Percentiles rank a stretch among this genome's conserved stretches.
phyloP scores from a whole-genome alignment of 2,113 vertebrate genomes.

The Gymnarchus niloticus region DNA sequence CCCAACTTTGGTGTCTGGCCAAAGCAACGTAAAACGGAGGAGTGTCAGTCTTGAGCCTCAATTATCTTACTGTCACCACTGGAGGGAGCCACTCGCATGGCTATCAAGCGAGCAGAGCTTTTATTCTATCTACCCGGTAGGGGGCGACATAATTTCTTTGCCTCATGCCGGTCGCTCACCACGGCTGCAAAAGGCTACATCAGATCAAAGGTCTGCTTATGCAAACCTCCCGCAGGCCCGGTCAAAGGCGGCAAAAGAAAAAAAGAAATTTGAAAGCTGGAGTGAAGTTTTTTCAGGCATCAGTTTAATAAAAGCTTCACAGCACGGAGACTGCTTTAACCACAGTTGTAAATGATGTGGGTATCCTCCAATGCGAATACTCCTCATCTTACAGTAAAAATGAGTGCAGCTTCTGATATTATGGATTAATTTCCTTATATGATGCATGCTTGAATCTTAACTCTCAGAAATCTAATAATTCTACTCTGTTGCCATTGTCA shows the following conservation, averaged over 20 bases:
- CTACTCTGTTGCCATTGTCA: no score
- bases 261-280: not conserved
- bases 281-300: not conserved
- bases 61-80: not conserved
- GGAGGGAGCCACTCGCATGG: slow-evolving; percentile 10
- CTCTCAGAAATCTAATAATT: no score
- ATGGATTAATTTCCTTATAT: no score
- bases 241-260: not conserved
- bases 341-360: no score
- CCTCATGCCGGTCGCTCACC: not conserved
- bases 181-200: not conserved
- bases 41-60: not conserved
- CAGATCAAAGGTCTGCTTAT: not conserved
- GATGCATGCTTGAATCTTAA: no score
- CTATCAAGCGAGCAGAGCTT: not conserved
- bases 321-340: no score
- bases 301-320: not conserved
- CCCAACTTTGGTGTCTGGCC: not conserved
- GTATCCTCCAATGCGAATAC: no score
- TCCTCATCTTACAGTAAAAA: no score
- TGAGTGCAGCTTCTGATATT: no score
- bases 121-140: not conserved
- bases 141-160: not conserved
- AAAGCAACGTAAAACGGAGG: not conserved
- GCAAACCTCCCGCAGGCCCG: not conserved